A percentile compares a stretch with the other conserved stretches of the same genome.
These are phyloP conservation scores for Cephus runcator DNA, from an alignment of 2,888 invertebrate genomes.

Conservation along the genomic window DNA sequence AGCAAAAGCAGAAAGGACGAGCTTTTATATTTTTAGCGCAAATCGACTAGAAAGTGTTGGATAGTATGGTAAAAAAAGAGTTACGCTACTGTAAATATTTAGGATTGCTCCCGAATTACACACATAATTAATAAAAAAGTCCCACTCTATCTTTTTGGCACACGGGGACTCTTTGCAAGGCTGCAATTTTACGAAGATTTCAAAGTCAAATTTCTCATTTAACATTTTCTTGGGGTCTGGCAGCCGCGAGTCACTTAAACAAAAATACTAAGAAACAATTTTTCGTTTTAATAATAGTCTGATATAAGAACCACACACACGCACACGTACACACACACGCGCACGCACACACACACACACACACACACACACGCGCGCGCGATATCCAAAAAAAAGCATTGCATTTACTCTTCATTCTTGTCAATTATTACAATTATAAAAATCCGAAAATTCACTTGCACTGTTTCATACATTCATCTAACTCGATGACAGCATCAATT, in stretches of 20 bases:
- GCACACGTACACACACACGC: no score
- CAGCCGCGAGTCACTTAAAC: not conserved
- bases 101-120: not conserved
- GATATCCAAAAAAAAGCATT: not conserved
- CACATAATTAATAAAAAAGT: not conserved
- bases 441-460: not conserved
- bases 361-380: not conserved
- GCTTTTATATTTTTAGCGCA: conserved; percentile 22
- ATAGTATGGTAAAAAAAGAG: not conserved
- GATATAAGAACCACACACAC: not conserved
- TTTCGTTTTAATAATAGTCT: not conserved
- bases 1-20: conserved; percentile 11
- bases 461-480: not conserved
- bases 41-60: conserved; percentile 8
- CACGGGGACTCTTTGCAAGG: not conserved
- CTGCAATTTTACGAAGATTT: not conserved
- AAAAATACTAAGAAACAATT: not conserved
- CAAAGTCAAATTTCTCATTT: not conserved
- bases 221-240: not conserved
- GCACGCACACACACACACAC: rapidly evolving
- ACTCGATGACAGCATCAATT: no score
- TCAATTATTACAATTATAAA: no score
- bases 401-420: no score
- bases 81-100: not conserved
- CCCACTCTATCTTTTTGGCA: not conserved